Conservation (phyloP, 2,113 vertebrate species). For the Lathamus discolor region DNA sequence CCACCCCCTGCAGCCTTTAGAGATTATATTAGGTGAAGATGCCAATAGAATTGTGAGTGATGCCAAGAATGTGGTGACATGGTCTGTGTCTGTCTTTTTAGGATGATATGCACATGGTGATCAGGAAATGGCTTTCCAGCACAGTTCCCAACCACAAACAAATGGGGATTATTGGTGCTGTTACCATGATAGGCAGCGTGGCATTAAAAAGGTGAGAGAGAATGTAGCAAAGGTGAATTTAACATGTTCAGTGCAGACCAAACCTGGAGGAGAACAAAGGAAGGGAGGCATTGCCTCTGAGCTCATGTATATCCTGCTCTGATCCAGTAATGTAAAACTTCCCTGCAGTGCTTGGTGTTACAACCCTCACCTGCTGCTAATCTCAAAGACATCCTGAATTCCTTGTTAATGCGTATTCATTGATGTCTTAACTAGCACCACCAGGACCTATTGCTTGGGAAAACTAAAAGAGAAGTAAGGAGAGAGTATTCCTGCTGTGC, state of each 20-base stretch:
- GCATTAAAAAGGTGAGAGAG: conserved; percentile 78
- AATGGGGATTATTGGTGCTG: conserved; percentile 92
- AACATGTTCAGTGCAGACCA: background rate
- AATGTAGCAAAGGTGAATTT: background rate
- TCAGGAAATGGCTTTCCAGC: conserved; percentile 96
- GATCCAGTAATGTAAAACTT: background rate
- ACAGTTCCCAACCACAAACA: conserved; percentile 89
- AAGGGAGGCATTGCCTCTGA: background rate
- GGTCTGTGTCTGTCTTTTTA: conserved; percentile 43
- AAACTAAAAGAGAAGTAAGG: background rate
- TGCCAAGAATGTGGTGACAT: background rate
- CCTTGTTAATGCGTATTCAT: background rate
- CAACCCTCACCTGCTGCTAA: background rate
- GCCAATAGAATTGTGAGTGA: background rate
- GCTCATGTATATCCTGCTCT: background rate
- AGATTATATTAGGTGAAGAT: background rate
- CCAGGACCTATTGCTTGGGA: background rate
- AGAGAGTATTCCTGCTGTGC: background rate
- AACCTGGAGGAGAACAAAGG: background rate
- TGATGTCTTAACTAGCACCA: background rate
- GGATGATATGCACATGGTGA: conserved; percentile 96
- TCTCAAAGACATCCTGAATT: background rate
- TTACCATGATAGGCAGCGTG: conserved; percentile 89
- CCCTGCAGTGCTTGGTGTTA: background rate
- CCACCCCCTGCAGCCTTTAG: background rate